phyloP scores from a whole-genome alignment of 2,888 invertebrate genomes.

The Archaeoteleia sp. region DNA sequence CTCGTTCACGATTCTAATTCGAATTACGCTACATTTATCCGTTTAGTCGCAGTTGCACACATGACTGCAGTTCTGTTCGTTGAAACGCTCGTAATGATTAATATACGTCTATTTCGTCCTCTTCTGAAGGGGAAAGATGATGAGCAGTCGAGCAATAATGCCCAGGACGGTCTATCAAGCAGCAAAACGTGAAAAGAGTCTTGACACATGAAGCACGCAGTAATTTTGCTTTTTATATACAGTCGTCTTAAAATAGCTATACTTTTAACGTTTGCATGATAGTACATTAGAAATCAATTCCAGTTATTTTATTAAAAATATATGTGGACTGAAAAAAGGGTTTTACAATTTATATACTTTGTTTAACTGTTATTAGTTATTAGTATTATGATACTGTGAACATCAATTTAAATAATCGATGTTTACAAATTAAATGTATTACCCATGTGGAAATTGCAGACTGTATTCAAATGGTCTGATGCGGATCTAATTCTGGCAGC shows the following conservation, averaged over 20 bases:
- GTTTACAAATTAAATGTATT: too few species aligned
- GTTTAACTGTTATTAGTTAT: too few species aligned
- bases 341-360: too few species aligned
- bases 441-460: too few species aligned
- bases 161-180: conserved; percentile 43
- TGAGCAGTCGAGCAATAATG: conserved; percentile 46
- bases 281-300: conserved; percentile 47
- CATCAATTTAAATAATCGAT: too few species aligned
- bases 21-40: conserved; percentile 50
- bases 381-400: too few species aligned
- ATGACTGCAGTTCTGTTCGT: conserved; percentile 41
- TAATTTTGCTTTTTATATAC: conserved; percentile 25
- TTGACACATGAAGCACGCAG: conserved; percentile 31
- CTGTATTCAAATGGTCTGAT: too few species aligned
- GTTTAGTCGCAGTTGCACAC: conserved; percentile 51
- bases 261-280: conserved; percentile 43
- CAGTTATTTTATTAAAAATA: conserved; percentile 49
- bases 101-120: conserved; percentile 46
- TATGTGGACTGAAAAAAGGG: too few species aligned
- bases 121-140: conserved; percentile 49
- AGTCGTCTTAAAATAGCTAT: conserved; percentile 40
- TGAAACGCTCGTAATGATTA: conserved; percentile 45
- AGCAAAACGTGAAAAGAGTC: conserved; percentile 43
- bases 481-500: too few species aligned
- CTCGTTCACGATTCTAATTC: conserved; percentile 39